Evolutionary conservation across 2,888 invertebrate genomes (phyloP).

Genomic region (Catocala nupta): DNA sequence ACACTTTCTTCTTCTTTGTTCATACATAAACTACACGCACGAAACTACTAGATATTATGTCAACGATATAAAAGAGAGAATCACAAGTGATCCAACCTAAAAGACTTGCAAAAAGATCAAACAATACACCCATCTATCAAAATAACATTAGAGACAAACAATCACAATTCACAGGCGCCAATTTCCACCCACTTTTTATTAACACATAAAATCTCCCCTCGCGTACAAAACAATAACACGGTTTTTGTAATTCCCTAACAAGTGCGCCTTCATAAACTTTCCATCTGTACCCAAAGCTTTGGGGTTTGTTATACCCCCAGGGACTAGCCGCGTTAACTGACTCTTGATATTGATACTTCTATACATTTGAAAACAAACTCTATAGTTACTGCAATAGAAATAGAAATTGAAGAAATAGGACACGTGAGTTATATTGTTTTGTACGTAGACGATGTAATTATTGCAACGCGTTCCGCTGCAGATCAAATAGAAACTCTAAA

Average conservation of each 20-base stretch:
- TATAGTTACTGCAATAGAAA: slow-evolving; percentile 31
- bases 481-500: slow-evolving; percentile 47
- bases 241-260: slow-evolving; percentile 84
- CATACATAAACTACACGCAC: too few species aligned
- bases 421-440: slow-evolving; percentile 52
- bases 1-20: too few species aligned
- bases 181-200: slow-evolving; percentile 80
- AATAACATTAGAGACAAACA: slow-evolving; percentile 52
- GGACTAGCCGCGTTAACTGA: slow-evolving; percentile 77
- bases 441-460: slow-evolving; percentile 52
- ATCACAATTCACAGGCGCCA: slow-evolving; percentile 59
- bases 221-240: slow-evolving; percentile 80
- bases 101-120: slow-evolving; percentile 59
- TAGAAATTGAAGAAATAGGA: slow-evolving; percentile 24
- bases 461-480: slow-evolving; percentile 38
- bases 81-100: slow-evolving; percentile 15
- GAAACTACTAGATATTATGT: too few species aligned
- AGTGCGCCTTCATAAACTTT: slow-evolving; percentile 84
- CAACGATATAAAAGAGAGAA: not conserved
- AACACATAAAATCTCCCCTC: slow-evolving; percentile 78
- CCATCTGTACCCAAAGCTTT: slow-evolving; percentile 81
- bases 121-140: slow-evolving; percentile 64
- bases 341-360: slow-evolving; percentile 67
- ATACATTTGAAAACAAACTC: slow-evolving; percentile 45
- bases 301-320: slow-evolving; percentile 72